Base-by-base conservation (phyloP, 92 coral and sea anemone species). In the Zoanthus sociatus region DNA sequence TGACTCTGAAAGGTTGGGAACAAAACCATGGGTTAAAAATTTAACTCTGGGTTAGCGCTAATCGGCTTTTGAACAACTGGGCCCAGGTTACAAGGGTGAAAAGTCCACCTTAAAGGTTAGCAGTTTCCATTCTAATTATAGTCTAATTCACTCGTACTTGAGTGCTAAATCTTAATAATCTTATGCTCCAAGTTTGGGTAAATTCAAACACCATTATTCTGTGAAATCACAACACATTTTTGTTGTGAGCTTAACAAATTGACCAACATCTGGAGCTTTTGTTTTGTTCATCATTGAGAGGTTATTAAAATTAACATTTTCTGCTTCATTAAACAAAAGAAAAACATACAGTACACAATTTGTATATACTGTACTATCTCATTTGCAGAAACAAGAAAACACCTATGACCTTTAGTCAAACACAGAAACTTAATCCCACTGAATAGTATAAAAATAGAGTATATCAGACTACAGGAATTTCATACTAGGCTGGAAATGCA, bases 371-470 rank as follows among this genome's bases (percentile, higher is more conserved):
- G 20, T 21, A 17, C n/a, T 78, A 58, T 4, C 74, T 12, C 42
- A 20, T 61, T 58, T 7, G n/a, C 69, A 63, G 69, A 63, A 63
- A 17, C 26, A 15, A 13, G 54, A 10, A 78, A 54, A 44, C 84
- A 63, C 8, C 11, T 50, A 44, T 30, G 56, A 18, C 20, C 16
- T 63, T 12, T 10, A 20, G 44, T 42, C 16, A 69, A 44, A 44
- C n/a, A 9, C 61, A 47, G 85, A 30, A 81, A 81, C 46, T 16
- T 47, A 81, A 81, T 81, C 56, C 37, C 7, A 67, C 42, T 81
- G 85, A 81, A 81, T 79, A 50, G 50, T 16, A 46, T 60, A 66
- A 60, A 78, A 78, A 78, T 66, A 63, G 71, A 17, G 69, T 63
- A 16, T 11, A 18, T n/a, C 84, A 79, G 56, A 42, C 60, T 44